Conservation (phyloP, 2,113 vertebrate genomes). For the Brienomyrus brachyistius region DNA sequence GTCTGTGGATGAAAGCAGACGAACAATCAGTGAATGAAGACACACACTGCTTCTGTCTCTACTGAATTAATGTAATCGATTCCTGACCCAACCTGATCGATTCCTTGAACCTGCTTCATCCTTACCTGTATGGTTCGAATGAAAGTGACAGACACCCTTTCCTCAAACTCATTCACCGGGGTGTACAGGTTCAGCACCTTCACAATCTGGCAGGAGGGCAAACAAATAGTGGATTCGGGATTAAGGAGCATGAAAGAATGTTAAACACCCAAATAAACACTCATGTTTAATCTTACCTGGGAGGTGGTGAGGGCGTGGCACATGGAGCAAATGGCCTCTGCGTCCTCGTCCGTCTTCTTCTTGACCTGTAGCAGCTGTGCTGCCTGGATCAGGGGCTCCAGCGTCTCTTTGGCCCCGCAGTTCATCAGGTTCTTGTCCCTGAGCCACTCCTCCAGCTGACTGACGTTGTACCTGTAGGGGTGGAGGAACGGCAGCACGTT, state of each 20-base stretch:
- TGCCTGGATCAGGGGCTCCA: slow-evolving; percentile 91
- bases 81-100: background rate
- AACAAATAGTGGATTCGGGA: background rate
- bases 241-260: background rate
- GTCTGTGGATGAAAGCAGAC: slow-evolving; percentile 51
- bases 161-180: slow-evolving; percentile 95
- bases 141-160: slow-evolving; percentile 82
- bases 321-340: slow-evolving; percentile 84
- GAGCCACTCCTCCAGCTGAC: slow-evolving; percentile 95
- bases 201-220: slow-evolving; percentile 69
- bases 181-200: slow-evolving; percentile 95
- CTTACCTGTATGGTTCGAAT: slow-evolving; percentile 85
- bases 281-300: slow-evolving; percentile 61
- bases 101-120: background rate
- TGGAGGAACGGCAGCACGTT: background rate
- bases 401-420: slow-evolving; percentile 80
- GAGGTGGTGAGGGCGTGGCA: slow-evolving; percentile 79
- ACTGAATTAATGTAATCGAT: background rate
- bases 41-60: background rate
- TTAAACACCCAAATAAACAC: background rate
- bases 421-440: slow-evolving; percentile 76
- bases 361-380: slow-evolving; percentile 92
- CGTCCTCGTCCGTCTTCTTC: slow-evolving; percentile 90
- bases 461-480: slow-evolving; percentile 82
- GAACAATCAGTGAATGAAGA: background rate